A percentile compares a stretch with the other conserved stretches of the same genome.
phyloP scores from a whole-genome alignment of 1,140 invertebrate genomes.

The Bombus superbus region DNA sequence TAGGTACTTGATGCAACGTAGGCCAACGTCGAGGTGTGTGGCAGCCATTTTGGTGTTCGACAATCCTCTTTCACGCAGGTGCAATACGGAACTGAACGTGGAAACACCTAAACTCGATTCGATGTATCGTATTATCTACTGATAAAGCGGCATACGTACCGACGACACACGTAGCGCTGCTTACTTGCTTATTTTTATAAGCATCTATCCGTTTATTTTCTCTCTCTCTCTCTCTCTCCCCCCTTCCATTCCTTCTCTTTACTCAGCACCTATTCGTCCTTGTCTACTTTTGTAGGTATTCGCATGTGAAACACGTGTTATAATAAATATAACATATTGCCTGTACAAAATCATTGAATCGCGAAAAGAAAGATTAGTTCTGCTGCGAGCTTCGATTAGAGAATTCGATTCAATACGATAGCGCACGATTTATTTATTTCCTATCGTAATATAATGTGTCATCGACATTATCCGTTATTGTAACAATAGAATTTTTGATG shows the following conservation, averaged over 20 bases:
- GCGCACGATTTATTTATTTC: too few species aligned
- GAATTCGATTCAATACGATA: too few species aligned
- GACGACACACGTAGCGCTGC: slow-evolving; percentile 21
- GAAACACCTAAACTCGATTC: slow-evolving; percentile 45
- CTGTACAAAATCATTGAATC: too few species aligned
- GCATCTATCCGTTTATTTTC: background rate
- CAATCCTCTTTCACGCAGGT: slow-evolving; percentile 56
- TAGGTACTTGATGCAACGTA: slow-evolving; percentile 93
- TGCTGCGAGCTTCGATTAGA: too few species aligned
- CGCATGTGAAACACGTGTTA: too few species aligned
- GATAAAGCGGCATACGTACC: slow-evolving; percentile 38
- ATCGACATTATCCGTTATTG: too few species aligned
- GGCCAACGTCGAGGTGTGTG: slow-evolving; percentile 86
- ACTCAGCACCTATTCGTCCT: background rate
- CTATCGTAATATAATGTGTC: too few species aligned
- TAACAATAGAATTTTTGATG: too few species aligned
- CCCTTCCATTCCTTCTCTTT: background rate
- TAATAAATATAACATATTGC: too few species aligned
- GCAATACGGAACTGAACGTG: slow-evolving; percentile 53
- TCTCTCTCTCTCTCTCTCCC: too few species aligned
- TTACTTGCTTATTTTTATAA: background rate
- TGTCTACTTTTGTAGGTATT: background rate
- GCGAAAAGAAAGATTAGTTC: too few species aligned
- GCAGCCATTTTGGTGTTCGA: slow-evolving; percentile 81
- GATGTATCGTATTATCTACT: slow-evolving; percentile 51